Percentiles rank a stretch among this genome's conserved stretches.
phyloP scores from a whole-genome alignment of 2,888 invertebrate species.

The Acanthoscelides obtectus region DNA sequence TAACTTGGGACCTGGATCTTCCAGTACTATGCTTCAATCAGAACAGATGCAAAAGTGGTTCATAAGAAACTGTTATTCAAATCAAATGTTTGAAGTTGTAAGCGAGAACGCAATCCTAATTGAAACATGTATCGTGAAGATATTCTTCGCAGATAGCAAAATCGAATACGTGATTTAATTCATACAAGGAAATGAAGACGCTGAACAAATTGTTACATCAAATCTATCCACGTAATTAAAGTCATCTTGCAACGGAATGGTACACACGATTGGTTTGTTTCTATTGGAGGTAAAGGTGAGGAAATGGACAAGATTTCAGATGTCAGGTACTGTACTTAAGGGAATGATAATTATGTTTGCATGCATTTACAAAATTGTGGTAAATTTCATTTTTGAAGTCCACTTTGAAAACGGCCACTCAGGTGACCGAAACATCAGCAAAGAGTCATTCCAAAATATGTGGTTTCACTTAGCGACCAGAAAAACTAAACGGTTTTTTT shows the following conservation, averaged over 20 bases:
- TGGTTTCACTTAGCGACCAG: too few relatives aligned
- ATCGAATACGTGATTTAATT: not conserved
- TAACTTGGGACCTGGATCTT: too few relatives aligned
- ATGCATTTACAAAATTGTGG: too few relatives aligned
- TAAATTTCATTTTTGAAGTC: too few relatives aligned
- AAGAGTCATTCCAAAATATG: too few relatives aligned
- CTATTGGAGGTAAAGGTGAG: not conserved
- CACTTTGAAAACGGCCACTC: too few relatives aligned
- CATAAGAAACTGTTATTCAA: not conserved
- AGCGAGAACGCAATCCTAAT: not conserved
- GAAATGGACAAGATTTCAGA: not conserved
- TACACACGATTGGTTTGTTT: not conserved
- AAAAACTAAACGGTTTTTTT: too few relatives aligned
- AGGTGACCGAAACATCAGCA: too few relatives aligned
- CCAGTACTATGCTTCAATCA: too few relatives aligned
- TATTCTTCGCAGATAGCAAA: not conserved
- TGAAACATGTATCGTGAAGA: not conserved
- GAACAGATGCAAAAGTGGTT: not conserved
- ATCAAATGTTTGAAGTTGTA: not conserved
- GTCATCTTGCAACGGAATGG: not conserved
- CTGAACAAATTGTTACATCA: not conserved
- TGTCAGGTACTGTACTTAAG: not conserved
- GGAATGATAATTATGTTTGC: too few relatives aligned
- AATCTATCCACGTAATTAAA: not conserved
- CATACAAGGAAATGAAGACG: not conserved